Base-by-base conservation (phyloP, 2,113 vertebrate genomes). In the Thunnus maccoyii region DNA sequence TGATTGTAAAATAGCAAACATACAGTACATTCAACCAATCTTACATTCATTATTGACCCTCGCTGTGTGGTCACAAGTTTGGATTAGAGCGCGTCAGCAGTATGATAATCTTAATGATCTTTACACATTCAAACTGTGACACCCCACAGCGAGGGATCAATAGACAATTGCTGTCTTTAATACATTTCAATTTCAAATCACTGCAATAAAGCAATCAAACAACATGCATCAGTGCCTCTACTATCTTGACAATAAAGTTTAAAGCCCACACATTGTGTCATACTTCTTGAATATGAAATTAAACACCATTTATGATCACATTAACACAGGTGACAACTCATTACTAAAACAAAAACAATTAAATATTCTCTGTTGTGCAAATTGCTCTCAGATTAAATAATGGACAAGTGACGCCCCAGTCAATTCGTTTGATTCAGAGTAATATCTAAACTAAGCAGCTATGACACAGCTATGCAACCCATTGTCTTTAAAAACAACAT, bases 11-110 rank as follows among this genome's bases (percentile, higher is more conserved):
- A 85, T n/a, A 73, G 44, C 4, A 11, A 78, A 75, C 15, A 36
- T 22, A 78, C 22, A 66, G n/a, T 78, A 69, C 84, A 75, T 88
- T 87, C 84, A 81, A 30, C 55, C 60, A 72, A 79, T 16, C 60
- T 27, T 79, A 88, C 86, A 91, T 87, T 91, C 86, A 86, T 78
- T 50, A 17, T 32, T 14, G 55, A 69, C 18, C 51, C 18, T 64
- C 22, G 30, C 22, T 71, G 46, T 18, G 46, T 46, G 47, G 54
- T 79, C 73, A 88, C 66, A 63, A 1, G 69, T 70, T 54, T 76
- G 32, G 58, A 86, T 78, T 75, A 44, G 4, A 57, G 9, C 13
- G 7, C 5, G 0, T 79, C 55, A 75, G 32, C 8, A 36, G 58
- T 75, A 46, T 74, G 10, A 72, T 77, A 66, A 62, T 72, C 65